Evolutionary conservation across 2,888 invertebrate species (phyloP), one percentile per base, ranked within the genome.

Genomic region (Chaitophorus viminalis): DNA sequence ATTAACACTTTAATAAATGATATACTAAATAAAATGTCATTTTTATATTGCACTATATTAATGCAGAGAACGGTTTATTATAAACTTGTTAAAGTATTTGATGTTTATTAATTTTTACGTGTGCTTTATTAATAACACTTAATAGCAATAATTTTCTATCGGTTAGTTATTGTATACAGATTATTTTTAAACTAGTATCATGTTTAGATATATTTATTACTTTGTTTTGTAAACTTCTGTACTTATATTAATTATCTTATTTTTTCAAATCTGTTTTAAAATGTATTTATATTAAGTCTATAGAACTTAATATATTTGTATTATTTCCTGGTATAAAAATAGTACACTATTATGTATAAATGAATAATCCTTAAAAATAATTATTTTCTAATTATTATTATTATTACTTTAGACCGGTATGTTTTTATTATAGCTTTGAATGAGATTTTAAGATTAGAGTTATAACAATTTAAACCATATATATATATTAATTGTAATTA

Each of bases 361-460:
- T 79, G 60, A 78, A 78, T 79, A 46, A 81, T 65, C 17, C 33
- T 81, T 75, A 81, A 81, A 74, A 21, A 78, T 72, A 54, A 54
- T 77, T 70, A 79, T 86, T 86, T 78, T 74, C 39, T 33, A 36
- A 65, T 54, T 54, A 75, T 46, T 46, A 46, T 46, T 46, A 46
- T 46, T 87, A 74, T 60, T 81, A 79, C 29, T 70, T 79, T 72
- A 86, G 72, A 72, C 46, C 3, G 25, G 31, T 84, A 84, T 77
- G 70, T 85, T 77, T 68, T 78, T 52, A 70, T 68, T 78, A 33
- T 86, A 86, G 78, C 46, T 78, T 70, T 54, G 78, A 76, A 76
- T 76, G 82, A 84, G 21, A 78, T 78, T 72, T 70, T 86, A 86
- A 86, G 54, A 72, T 78, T 72, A 79, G 79, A 84, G 25, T 52